These are phyloP conservation scores for Steromphala cineraria DNA, from an alignment of 2,888 invertebrate genomes.

Conservation along the genomic window DNA sequence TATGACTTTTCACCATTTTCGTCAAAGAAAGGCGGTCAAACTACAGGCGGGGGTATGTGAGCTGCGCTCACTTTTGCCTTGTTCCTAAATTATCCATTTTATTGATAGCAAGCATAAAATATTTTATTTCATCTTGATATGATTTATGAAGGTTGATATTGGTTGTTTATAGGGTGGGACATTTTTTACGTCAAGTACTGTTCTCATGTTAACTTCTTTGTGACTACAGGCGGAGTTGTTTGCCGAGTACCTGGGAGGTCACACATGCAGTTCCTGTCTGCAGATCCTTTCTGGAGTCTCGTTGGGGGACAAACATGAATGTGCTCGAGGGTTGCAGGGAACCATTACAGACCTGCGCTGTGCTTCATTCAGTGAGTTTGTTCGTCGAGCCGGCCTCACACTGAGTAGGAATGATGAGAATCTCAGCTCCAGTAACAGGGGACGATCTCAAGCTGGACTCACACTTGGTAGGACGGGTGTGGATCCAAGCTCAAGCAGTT, in stretches of 20 bases:
- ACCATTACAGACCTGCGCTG: slow-evolving; percentile 40
- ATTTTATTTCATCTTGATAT: no score
- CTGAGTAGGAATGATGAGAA: background rate
- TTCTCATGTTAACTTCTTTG: background rate
- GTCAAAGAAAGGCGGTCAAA: no score
- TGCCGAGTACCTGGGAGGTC: slow-evolving; percentile 42
- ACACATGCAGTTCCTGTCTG: slow-evolving; percentile 43
- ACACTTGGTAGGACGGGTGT: slow-evolving; percentile 11
- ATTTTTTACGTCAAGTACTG: no score
- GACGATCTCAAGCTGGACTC: slow-evolving; percentile 26
- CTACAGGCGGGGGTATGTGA: no score
- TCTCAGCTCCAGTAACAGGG: background rate
- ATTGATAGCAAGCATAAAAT: no score
- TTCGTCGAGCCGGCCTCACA: slow-evolving; percentile 44
- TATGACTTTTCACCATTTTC: no score
- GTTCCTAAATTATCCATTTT: no score
- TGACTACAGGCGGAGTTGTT: slow-evolving; percentile 51
- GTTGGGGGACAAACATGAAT: slow-evolving; percentile 38
- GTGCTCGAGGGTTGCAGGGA: slow-evolving; percentile 38
- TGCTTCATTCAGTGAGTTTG: slow-evolving; percentile 46
- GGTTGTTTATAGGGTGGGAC: no score
- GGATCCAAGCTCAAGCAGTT: background rate
- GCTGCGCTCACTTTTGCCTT: no score
- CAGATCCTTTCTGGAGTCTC: slow-evolving; percentile 39
- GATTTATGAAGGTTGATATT: no score